phyloP scores from a whole-genome alignment of 2,888 invertebrate species.

The Ophioninae sp. region DNA sequence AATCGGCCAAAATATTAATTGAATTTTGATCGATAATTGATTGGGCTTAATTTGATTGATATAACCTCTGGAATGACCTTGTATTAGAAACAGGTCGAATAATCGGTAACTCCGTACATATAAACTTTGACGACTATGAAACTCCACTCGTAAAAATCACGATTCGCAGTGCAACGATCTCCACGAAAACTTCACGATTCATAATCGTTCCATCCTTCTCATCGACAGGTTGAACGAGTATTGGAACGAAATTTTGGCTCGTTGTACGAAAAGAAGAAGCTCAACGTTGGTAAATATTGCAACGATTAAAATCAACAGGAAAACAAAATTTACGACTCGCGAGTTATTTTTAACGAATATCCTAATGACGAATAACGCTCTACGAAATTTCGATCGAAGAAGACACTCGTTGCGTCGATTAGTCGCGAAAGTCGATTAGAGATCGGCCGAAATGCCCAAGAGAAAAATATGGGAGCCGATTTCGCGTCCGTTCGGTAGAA shows the following conservation, averaged over 20 bases:
- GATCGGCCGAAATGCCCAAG: slow-evolving; percentile 11
- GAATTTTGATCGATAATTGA: too few species aligned
- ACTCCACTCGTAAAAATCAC: slow-evolving; percentile 50
- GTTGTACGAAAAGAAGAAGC: slow-evolving; percentile 6
- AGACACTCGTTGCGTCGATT: neutral
- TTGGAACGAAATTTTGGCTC: slow-evolving; percentile 27
- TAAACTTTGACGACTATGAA: slow-evolving; percentile 49
- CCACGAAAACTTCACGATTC: slow-evolving; percentile 13
- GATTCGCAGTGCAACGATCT: slow-evolving; percentile 11
- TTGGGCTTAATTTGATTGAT: too few species aligned
- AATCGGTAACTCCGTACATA: neutral
- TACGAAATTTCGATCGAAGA: neutral
- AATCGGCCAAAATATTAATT: too few species aligned
- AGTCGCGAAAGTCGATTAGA: neutral
- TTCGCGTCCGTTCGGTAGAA: slow-evolving; percentile 2
- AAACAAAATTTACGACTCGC: slow-evolving; percentile 2
- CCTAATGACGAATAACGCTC: slow-evolving; percentile 2
- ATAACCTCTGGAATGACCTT: neutral
- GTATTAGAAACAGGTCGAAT: neutral
- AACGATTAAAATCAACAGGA: slow-evolving; percentile 47
- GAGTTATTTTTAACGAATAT: slow-evolving; percentile 29
- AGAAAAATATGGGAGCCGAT: neutral
- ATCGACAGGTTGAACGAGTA: neutral
- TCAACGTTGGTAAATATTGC: slow-evolving; percentile 42
- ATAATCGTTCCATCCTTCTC: slow-evolving; percentile 19